Evolutionary conservation across 2,113 vertebrate genomes (phyloP).

Genomic region (Bostrychus sinensis): DNA sequence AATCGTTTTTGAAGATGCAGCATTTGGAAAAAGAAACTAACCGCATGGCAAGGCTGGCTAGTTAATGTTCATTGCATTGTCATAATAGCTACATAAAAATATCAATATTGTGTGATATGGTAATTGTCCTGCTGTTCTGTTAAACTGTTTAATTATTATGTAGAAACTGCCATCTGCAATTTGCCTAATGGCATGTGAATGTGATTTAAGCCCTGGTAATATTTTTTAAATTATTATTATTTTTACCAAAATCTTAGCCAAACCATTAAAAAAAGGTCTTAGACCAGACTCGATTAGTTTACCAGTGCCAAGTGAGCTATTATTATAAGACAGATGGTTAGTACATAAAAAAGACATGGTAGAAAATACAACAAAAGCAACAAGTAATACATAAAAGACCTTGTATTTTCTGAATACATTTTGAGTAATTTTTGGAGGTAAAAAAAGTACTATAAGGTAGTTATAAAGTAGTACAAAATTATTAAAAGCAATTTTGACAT

Average conservation of each 20-base stretch:
- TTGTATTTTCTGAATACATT: too few relatives aligned
- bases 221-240: not conserved
- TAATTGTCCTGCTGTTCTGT: constrained; percentile 6
- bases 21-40: not conserved
- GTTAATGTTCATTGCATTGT: not conserved
- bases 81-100: not conserved
- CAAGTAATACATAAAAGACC: not conserved
- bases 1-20: too few relatives aligned
- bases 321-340: not conserved
- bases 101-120: not conserved
- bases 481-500: too few relatives aligned
- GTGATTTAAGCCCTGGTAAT: not conserved
- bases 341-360: not conserved
- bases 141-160: not conserved
- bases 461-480: too few relatives aligned
- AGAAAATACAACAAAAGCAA: not conserved
- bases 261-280: not conserved
- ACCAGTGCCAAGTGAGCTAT: not conserved
- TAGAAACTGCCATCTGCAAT: constrained; percentile 3
- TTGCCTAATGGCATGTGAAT: not conserved
- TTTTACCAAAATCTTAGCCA: not conserved
- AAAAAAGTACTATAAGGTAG: too few relatives aligned
- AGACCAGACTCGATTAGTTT: not conserved
- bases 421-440: too few relatives aligned
- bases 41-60: not conserved